Base-by-base conservation (phyloP, 2,888 invertebrate genomes). In the Brachyptera putata region DNA sequence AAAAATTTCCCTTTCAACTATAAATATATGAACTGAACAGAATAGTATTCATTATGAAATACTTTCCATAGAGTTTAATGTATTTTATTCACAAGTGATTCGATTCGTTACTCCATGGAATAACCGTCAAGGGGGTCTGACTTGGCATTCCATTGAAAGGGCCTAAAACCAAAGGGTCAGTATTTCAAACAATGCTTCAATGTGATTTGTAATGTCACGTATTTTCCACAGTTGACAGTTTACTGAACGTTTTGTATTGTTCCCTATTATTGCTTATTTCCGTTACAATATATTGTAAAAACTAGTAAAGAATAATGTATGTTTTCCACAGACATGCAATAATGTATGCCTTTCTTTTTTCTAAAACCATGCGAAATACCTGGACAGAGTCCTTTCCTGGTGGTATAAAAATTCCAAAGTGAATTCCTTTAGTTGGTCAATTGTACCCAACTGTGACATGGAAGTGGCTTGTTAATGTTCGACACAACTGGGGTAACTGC, bases 211-310 rank as follows among this genome's bases (percentile, higher is more conserved):
- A 50, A 50, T 50, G 49, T 50, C 49, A 50, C 49, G 49, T 30
- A 16, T 50, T 26, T 24, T 50, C 26, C 49, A 50, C 30, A n/a
- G n/a, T 24, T 50, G 30, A 50, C 49, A 50, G 26, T 26, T 24
- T 16, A 26, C 26, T 50, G 26, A 50, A 50, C 49, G 49, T 50
- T 50, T 41, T 26, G 49, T 50, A 50, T 50, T 50, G 49, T 48
- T 16, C 22, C 22, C 48, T n/a, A n/a, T n/a, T 9, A n/a, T 41
- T 22, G 14, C 48, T 16, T 26, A 24, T 50, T 50, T 50, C 49
- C 25, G 49, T 50, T 50, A 26, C 49, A 50, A n/a, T 24, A 25
- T 26, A 50, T 26, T 50, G 24, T 50, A 4, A 26, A 26, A 50
- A 14, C n/a, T n/a, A n/a, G n/a, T n/a, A n/a, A n/a, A n/a, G n/a